Evolutionary conservation across 2,888 invertebrate species (phyloP).

Genomic region (Mimachlamys varia): DNA sequence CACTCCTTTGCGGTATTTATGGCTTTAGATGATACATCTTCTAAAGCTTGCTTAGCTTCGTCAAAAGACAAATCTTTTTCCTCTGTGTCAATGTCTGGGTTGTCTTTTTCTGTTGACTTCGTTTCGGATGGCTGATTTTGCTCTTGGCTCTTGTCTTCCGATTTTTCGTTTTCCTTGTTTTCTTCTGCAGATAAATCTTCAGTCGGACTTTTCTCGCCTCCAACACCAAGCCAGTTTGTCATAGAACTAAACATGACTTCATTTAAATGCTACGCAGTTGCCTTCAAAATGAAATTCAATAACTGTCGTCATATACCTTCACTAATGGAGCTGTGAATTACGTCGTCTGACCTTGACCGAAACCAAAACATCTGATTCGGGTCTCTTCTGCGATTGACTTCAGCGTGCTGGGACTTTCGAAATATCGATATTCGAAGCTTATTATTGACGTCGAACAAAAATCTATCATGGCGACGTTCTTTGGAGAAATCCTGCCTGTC

Average conservation of each 20-base stretch:
- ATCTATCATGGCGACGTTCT: conserved; percentile 79
- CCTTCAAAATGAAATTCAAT: conserved; percentile 23
- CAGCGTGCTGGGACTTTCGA: not conserved
- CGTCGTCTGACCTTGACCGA: conserved; percentile 26
- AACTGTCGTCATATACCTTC: conserved; percentile 18
- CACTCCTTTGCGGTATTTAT: conserved; percentile 79
- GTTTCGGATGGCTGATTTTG: conserved; percentile 54
- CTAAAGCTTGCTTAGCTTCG: conserved; percentile 69
- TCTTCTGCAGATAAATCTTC: conserved; percentile 58
- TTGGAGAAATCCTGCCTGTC: conserved; percentile 78
- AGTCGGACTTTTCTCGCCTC: conserved; percentile 60
- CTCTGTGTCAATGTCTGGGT: conserved; percentile 56
- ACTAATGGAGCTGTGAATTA: conserved; percentile 24
- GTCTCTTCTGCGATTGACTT: conserved; percentile 29
- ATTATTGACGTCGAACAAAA: conserved; percentile 40
- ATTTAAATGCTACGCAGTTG: not conserved
- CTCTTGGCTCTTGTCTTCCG: conserved; percentile 56
- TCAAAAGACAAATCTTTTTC: conserved; percentile 65
- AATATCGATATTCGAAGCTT: not conserved
- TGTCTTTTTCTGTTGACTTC: conserved; percentile 55
- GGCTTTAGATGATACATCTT: conserved; percentile 79
- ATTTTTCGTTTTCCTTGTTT: conserved; percentile 55
- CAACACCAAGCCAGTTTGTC: conserved; percentile 74
- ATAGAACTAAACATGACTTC: conserved; percentile 73
- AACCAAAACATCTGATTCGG: conserved; percentile 39